A percentile compares a stretch with the other conserved stretches of the same genome.
phyloP scores from a whole-genome alignment of 2,888 invertebrate species.

The Hymenopus coronatus region DNA sequence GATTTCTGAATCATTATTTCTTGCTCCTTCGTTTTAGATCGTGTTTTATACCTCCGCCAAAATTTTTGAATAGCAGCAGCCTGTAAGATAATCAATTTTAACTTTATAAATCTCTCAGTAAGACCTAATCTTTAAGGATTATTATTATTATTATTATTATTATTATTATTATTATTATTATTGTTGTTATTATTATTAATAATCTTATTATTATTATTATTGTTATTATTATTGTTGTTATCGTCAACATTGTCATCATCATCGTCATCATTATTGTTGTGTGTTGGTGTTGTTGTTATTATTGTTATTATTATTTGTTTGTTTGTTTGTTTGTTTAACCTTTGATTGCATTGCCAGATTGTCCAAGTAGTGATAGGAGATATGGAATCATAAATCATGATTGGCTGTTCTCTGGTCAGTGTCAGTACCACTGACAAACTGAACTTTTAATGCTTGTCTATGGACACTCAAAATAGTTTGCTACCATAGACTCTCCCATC shows the following conservation, averaged over 20 bases:
- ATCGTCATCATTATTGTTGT: too few species aligned
- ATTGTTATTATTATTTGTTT: too few species aligned
- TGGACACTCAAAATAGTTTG: background rate
- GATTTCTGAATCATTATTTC: background rate
- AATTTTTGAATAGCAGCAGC: background rate
- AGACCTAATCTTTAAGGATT: background rate
- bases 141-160: too few species aligned
- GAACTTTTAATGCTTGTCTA: background rate
- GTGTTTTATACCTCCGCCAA: background rate
- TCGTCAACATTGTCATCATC: too few species aligned
- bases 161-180: too few species aligned
- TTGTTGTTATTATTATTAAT: too few species aligned
- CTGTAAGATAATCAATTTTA: background rate
- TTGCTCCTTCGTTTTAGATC: background rate
- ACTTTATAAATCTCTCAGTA: background rate
- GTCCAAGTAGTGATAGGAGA: background rate
- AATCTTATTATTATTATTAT: too few species aligned
- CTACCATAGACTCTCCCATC: background rate
- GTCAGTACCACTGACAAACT: background rate
- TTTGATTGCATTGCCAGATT: background rate
- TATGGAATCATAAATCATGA: background rate
- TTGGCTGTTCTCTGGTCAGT: background rate
- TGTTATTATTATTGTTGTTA: too few species aligned
- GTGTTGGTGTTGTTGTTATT: too few species aligned
- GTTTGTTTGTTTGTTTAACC: too few species aligned